phyloP scores from a whole-genome alignment of 2,113 vertebrate genomes.

The Perognathus longimembris region DNA sequence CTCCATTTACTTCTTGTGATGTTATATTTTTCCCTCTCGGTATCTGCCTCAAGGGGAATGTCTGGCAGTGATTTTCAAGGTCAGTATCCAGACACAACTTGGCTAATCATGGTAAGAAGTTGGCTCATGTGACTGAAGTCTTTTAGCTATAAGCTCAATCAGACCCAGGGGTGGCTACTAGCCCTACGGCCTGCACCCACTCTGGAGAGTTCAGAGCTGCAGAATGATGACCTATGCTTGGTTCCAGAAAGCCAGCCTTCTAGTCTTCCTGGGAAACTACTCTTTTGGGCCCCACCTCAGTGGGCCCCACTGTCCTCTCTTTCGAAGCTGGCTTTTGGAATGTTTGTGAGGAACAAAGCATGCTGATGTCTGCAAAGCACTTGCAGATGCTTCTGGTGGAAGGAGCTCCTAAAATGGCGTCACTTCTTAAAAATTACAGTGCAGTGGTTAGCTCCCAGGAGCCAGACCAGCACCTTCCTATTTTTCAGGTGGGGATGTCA shows the following conservation, averaged over 20 bases:
- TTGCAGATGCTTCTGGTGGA: background rate
- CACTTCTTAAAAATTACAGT: background rate
- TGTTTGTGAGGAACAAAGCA: background rate
- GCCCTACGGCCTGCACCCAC: background rate
- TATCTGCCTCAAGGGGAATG: background rate
- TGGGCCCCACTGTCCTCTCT: background rate
- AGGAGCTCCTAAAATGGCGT: background rate
- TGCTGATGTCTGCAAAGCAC: background rate
- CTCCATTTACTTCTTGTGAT: background rate
- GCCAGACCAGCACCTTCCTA: background rate
- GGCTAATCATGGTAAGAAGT: background rate
- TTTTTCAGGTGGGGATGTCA: background rate
- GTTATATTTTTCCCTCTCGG: background rate
- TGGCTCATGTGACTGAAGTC: background rate
- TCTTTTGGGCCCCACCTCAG: background rate
- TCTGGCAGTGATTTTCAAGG: background rate
- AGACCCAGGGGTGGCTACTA: background rate
- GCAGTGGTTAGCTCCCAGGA: background rate
- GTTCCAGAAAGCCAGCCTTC: fast-evolving
- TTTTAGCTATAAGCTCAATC: background rate
- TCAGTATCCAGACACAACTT: background rate
- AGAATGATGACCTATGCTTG: background rate
- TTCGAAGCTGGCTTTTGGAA: background rate
- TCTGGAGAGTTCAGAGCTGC: background rate
- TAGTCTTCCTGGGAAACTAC: no score